These are phyloP conservation scores for Bellardia bayeri DNA, from an alignment of 2,888 invertebrate species.

Conservation along the genomic window DNA sequence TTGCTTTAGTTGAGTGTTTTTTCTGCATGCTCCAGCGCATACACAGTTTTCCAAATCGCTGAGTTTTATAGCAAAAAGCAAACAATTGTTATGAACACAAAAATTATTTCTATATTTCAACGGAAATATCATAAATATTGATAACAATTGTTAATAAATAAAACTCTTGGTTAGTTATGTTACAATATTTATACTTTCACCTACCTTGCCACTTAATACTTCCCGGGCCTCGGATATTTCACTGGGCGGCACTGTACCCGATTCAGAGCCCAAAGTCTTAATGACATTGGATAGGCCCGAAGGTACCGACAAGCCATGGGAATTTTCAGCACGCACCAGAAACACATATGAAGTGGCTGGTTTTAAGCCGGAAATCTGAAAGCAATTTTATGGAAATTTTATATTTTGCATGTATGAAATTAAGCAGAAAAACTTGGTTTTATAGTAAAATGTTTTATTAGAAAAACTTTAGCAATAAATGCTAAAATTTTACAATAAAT, in stretches of 20 bases:
- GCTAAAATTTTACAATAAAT: too few relatives aligned
- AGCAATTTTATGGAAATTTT: constrained; percentile 17
- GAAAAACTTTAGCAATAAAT: too few relatives aligned
- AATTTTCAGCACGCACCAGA: constrained; percentile 93
- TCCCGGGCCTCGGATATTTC: constrained; percentile 83
- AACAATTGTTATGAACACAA: constrained; percentile 8
- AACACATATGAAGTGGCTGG: constrained; percentile 94
- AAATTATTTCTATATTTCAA: constrained; percentile 25
- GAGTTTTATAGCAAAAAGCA: constrained; percentile 1
- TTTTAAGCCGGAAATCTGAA: constrained; percentile 87
- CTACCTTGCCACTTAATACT: constrained; percentile 84
- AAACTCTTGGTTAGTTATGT: neutral
- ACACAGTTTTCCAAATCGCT: constrained; percentile 50
- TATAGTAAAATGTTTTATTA: too few relatives aligned
- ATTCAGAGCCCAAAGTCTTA: constrained; percentile 86
- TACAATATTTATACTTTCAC: constrained; percentile 45
- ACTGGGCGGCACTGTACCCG: constrained; percentile 82
- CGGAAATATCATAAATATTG: constrained; percentile 31
- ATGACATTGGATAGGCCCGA: constrained; percentile 90
- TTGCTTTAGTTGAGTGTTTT: neutral
- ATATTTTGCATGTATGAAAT: neutral
- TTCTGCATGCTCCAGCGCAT: constrained; percentile 22
- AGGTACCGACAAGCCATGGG: constrained; percentile 92
- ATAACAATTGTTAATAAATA: neutral
- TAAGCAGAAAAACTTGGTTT: neutral